Percentiles rank a stretch among this genome's conserved stretches.
These are phyloP conservation scores for Vespertilio murinus DNA, from an alignment of 2,797 vertebrate species.

Conservation along the genomic window DNA sequence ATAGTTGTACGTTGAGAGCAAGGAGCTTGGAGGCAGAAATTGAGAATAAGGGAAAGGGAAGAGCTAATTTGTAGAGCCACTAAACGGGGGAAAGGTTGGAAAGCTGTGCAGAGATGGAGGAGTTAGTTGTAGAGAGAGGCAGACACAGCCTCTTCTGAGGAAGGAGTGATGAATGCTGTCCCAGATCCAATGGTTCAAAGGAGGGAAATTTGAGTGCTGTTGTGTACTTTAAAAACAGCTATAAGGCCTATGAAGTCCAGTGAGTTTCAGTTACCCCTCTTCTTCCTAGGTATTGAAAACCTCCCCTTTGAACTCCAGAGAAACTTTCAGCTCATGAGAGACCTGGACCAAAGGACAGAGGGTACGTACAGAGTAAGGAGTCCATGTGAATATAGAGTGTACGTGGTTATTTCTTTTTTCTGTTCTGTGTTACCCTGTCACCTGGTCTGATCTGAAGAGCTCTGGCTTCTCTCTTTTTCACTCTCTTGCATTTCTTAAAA, in stretches of 20 bases:
- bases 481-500: constrained; percentile 22
- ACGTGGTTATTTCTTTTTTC: not conserved
- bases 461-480: not conserved
- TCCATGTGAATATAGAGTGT: not conserved
- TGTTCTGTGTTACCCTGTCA: not conserved
- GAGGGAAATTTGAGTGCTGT: not conserved
- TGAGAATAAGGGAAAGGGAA: not conserved
- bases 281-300: constrained; percentile 94
- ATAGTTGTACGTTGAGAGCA: not conserved
- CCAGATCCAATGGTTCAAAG: not conserved
- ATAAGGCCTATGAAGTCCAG: not conserved
- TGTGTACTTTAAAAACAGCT: not conserved
- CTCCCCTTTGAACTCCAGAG: constrained; percentile 97
- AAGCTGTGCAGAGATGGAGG: not conserved
- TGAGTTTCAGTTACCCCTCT: constrained; percentile 36
- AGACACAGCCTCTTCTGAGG: not conserved
- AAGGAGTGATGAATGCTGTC: not conserved
- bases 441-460: not conserved
- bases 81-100: not conserved
- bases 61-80: not conserved
- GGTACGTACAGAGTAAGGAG: constrained; percentile 84
- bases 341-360: constrained; percentile 97
- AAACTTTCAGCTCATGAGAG: constrained; percentile 98
- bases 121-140: not conserved
- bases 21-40: not conserved